phyloP scores from a whole-genome alignment of 2,113 vertebrate genomes.

The Gymnarchus niloticus region DNA sequence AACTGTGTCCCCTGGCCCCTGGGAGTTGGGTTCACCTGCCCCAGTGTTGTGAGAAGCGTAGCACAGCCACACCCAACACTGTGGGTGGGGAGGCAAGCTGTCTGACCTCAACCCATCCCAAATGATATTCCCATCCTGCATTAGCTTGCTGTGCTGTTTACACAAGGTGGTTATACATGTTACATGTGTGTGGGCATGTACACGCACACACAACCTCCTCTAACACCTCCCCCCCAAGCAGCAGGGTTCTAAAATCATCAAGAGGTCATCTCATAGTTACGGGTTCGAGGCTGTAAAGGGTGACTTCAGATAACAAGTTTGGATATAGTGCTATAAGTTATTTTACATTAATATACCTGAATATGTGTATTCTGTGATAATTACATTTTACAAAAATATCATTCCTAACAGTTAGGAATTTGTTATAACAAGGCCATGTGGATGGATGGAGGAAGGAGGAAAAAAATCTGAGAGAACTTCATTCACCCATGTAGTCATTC shows the following conservation, averaged over 20 bases:
- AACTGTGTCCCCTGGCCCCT: slow-evolving; percentile 58
- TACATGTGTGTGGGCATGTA: background rate
- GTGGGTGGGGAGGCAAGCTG: background rate
- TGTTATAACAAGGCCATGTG: slow-evolving; percentile 52
- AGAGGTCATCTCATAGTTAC: slow-evolving; percentile 56
- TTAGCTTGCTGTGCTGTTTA: background rate
- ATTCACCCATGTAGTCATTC: slow-evolving; percentile 33
- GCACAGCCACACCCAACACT: slow-evolving; percentile 42
- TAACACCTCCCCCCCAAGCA: background rate
- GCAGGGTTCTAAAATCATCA: slow-evolving; percentile 39
- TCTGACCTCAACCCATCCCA: background rate
- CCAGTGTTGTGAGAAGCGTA: slow-evolving; percentile 35
- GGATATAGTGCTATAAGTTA: slow-evolving; percentile 73
- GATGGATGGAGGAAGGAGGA: background rate
- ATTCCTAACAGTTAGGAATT: slow-evolving; percentile 63
- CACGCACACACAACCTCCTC: background rate
- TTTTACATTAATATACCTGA: slow-evolving; percentile 44
- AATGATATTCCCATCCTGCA: background rate
- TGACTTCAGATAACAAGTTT: slow-evolving; percentile 59
- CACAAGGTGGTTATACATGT: background rate
- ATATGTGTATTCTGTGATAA: slow-evolving; percentile 41
- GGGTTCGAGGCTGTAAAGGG: slow-evolving; percentile 67
- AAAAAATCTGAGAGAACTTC: background rate
- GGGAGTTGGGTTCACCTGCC: slow-evolving; percentile 47
- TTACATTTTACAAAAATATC: slow-evolving; percentile 46